Evolutionary conservation across 1,140 invertebrate species (phyloP).

Genomic region (Macrostomum lignano): DNA sequence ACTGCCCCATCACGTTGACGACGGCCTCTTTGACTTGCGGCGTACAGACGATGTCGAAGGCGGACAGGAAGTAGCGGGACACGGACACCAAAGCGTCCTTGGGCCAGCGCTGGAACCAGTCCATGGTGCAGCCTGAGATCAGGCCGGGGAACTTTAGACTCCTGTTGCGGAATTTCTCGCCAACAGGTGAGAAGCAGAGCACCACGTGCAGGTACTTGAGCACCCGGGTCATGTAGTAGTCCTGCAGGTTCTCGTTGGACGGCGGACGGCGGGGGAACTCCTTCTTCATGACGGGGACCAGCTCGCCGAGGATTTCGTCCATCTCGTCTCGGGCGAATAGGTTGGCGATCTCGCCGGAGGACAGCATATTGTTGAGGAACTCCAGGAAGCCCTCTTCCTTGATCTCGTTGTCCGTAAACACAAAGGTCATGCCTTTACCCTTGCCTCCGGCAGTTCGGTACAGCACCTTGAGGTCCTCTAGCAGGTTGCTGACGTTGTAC

Average conservation of each 20-base stretch:
- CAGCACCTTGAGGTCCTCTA: slow-evolving; percentile 69
- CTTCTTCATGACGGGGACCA: slow-evolving; percentile 68
- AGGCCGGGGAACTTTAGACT: slow-evolving; percentile 72
- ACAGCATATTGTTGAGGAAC: slow-evolving; percentile 78
- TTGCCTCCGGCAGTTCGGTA: slow-evolving; percentile 66
- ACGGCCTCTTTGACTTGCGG: slow-evolving; percentile 48
- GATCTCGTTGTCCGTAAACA: slow-evolving; percentile 83
- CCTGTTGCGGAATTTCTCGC: slow-evolving; percentile 35
- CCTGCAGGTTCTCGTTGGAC: slow-evolving; percentile 66
- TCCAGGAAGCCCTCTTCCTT: slow-evolving; percentile 88
- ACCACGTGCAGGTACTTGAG: slow-evolving; percentile 74
- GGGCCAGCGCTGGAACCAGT: slow-evolving; percentile 91
- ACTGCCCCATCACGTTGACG: slow-evolving; percentile 47
- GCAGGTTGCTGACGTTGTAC: slow-evolving; percentile 67
- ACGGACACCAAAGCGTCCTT: slow-evolving; percentile 71
- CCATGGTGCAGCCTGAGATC: slow-evolving; percentile 78
- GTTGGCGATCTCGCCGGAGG: slow-evolving; percentile 53
- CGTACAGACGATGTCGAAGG: slow-evolving; percentile 61
- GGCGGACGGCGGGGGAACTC: slow-evolving; percentile 62
- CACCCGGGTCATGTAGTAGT: slow-evolving; percentile 62
- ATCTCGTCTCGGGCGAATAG: slow-evolving; percentile 79
- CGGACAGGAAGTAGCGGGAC: slow-evolving; percentile 57
- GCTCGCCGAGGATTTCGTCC: slow-evolving; percentile 65
- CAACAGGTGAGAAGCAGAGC: slow-evolving; percentile 70
- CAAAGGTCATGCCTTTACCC: slow-evolving; percentile 80